Conservation (phyloP, 2,888 invertebrate species). For the Pristionchus fissidentatus region DNA sequence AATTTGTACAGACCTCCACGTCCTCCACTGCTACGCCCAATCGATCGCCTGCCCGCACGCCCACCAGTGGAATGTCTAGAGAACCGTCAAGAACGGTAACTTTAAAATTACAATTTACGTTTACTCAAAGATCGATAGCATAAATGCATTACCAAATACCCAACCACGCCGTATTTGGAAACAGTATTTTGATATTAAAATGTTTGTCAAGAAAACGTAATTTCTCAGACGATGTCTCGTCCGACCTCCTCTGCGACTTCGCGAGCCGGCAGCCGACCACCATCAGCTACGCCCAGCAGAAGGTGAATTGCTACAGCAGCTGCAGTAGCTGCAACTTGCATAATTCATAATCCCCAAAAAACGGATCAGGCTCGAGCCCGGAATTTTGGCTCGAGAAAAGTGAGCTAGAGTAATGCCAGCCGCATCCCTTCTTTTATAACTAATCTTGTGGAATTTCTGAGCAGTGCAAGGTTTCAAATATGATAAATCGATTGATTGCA, state of each 20-base stretch:
- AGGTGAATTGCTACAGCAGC: neutral
- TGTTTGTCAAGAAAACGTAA: neutral
- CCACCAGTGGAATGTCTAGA: constrained; percentile 39
- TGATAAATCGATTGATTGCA: neutral
- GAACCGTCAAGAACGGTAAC: constrained; percentile 28
- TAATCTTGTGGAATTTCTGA: too few species aligned
- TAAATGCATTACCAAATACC: too few species aligned
- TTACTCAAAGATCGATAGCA: too few species aligned
- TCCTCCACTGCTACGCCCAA: constrained; percentile 22
- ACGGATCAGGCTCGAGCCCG: too few species aligned
- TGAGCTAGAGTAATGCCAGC: too few species aligned
- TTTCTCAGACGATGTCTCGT: constrained; percentile 30
- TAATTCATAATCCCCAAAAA: too few species aligned
- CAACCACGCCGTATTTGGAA: too few species aligned
- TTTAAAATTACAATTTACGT: neutral
- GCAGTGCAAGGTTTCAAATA: too few species aligned
- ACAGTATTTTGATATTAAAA: neutral
- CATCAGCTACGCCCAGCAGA: neutral
- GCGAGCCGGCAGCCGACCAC: neutral
- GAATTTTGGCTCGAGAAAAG: too few species aligned
- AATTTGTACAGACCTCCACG: neutral
- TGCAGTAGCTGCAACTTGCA: too few species aligned
- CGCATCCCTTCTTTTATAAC: too few species aligned
- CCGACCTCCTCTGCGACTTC: neutral
- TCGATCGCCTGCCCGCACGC: constrained; percentile 15